Evolutionary conservation across 1,140 invertebrate genomes (phyloP), one percentile per base, ranked within the genome.

Genomic region (Galleria mellonella): DNA sequence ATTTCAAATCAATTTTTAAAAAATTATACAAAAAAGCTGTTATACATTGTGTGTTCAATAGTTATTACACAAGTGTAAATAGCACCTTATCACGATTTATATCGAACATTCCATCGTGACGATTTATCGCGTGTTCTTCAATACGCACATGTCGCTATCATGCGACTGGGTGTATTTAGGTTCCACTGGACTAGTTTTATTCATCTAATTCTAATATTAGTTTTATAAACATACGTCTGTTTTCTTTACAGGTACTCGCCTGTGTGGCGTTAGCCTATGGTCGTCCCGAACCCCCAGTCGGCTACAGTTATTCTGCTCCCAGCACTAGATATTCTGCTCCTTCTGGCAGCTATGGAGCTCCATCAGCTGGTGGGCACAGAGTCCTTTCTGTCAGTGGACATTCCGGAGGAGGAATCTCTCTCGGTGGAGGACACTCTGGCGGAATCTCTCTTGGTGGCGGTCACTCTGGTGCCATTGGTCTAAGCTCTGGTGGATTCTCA

Each of bases 221-320:
- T 6, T 23, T 23, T 2, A 23, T 23, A 23, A 3, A 23, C 17
- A 6, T 23, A 23, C 2, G n/a, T n/a, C n/a, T n/a, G n/a, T n/a
- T 27, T 50, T 73, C 60, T 51, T 72, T 72, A 32, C 57, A 86
- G 83, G 53, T 85, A 60, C 67, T 86, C 42, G 79, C 79, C 69
- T 78, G 77, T 32, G 75, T 86, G 66, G 84, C 76, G 42, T 36
- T 83, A 55, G 81, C 72, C 29, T 74, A 78, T 28, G 84, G 73
- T 50, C 78, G 84, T 6, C 84, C 82, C 8, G 84, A 87, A 43
- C 71, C 83, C 10, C 82, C 82, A 46, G 72, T 82, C 11, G 84
- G 84, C 30, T 87, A 87, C 59, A 83, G 71, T 58, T 87, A 87
- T 51, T 75, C 79, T 1, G 68, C 78, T 36, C 82, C 82, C 27